A percentile compares a stretch with the other conserved stretches of the same genome.
These are phyloP conservation scores for Anarsia innoxiella DNA, from an alignment of 2,888 invertebrate species.

Conservation along the genomic window DNA sequence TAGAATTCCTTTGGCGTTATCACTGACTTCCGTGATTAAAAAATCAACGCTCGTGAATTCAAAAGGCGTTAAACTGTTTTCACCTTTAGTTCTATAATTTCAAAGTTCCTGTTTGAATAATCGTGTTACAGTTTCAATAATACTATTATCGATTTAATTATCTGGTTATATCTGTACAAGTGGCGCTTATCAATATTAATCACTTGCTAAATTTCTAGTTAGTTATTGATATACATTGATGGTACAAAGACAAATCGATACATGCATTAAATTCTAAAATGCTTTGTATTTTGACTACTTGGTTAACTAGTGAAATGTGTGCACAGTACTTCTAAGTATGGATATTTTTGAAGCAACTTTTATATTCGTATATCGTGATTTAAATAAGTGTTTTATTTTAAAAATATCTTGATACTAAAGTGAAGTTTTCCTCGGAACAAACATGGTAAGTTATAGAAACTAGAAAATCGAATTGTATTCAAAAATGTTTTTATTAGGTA, in stretches of 20 bases:
- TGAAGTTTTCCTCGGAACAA: too few species aligned
- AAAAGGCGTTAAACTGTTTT: not conserved
- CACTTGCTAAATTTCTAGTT: constrained; percentile 21
- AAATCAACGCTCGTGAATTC: constrained; percentile 6
- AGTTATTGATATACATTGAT: constrained; percentile 25
- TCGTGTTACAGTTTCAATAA: constrained; percentile 25
- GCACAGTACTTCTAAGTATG: too few species aligned
- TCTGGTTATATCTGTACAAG: constrained; percentile 46
- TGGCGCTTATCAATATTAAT: constrained; percentile 52
- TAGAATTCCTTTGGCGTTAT: constrained; percentile 6
- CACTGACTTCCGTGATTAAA: constrained; percentile 10
- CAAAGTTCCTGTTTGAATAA: constrained; percentile 28
- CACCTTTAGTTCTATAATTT: constrained; percentile 1
- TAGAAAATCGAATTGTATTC: too few species aligned
- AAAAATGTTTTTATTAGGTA: too few species aligned
- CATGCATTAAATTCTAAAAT: too few species aligned
- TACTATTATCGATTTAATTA: constrained; percentile 31
- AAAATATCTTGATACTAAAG: too few species aligned
- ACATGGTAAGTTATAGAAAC: too few species aligned
- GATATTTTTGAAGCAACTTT: too few species aligned
- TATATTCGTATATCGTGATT: too few species aligned
- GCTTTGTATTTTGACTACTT: too few species aligned
- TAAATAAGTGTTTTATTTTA: too few species aligned
- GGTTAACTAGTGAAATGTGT: too few species aligned
- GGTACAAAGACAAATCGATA: not conserved